Percentiles rank a stretch among this genome's conserved stretches.
These are phyloP conservation scores for Haliclona indistincta DNA, from an alignment of 37 sponge, comb jelly and placozoan genomes.

Conservation along the genomic window DNA sequence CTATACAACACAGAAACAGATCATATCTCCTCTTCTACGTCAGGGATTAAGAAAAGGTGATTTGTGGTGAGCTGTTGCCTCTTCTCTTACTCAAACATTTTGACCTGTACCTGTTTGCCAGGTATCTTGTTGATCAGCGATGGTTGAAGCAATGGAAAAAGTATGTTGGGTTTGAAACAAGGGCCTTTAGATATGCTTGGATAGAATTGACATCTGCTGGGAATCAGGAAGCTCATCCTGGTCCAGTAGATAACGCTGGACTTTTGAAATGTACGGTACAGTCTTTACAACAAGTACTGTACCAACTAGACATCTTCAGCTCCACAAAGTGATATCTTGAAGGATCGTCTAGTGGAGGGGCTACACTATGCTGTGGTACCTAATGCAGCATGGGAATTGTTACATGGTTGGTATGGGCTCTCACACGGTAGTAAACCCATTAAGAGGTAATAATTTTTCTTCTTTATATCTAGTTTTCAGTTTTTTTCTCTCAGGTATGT, in stretches of 20 bases:
- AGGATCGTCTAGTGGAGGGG: conserved; percentile 74
- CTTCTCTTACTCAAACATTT: no score
- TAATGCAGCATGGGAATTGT: conserved; percentile 61
- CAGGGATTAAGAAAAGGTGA: conserved; percentile 46
- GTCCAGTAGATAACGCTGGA: no score
- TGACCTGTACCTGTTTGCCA: no score
- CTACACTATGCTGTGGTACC: conserved; percentile 68
- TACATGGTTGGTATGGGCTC: conserved; percentile 61
- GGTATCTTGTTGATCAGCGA: conserved; percentile 76
- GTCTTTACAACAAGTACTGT: no score
- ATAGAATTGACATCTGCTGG: conserved; percentile 53
- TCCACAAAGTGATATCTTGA: conserved; percentile 42
- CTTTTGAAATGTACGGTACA: no score
- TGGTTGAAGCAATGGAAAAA: conserved; percentile 96
- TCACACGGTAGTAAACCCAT: conserved; percentile 37
- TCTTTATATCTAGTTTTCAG: no score
- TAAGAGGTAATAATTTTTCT: no score
- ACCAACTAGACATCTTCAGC: no score
- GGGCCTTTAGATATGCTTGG: no score
- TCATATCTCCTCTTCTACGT: conserved; percentile 33
- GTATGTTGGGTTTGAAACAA: conserved; percentile 82
- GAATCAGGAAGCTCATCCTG: no score
- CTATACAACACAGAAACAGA: no score
- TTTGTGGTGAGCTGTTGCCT: conserved; percentile 62
- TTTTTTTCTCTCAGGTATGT: conserved; percentile 63